phyloP scores from a whole-genome alignment of 2,888 invertebrate genomes.

The Lithophane ornitopus region DNA sequence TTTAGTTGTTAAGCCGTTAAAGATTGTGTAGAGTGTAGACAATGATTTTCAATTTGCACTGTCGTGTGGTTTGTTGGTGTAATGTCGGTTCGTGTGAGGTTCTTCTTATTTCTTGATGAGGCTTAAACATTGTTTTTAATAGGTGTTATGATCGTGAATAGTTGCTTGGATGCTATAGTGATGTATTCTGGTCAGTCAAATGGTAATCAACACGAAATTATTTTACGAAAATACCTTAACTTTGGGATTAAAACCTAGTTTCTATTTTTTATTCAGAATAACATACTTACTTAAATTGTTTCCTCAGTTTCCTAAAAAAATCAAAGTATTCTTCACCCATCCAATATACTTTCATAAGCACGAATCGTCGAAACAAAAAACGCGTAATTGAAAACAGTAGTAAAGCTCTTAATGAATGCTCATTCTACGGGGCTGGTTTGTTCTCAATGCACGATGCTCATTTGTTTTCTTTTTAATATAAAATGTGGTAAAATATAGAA shows the following conservation, averaged over 20 bases:
- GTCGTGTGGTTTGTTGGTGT: constrained; percentile 42
- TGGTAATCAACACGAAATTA: too few species aligned
- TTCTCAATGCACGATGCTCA: constrained; percentile 64
- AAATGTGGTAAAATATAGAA: constrained; percentile 83
- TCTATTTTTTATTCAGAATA: too few species aligned
- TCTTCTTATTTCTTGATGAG: constrained; percentile 2
- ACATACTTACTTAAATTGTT: too few species aligned
- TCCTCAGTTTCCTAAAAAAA: too few species aligned
- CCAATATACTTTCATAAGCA: background rate
- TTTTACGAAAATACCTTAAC: too few species aligned
- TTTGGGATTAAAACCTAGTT: too few species aligned
- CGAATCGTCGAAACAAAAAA: constrained; percentile 34
- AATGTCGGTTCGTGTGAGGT: background rate
- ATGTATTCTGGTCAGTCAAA: too few species aligned
- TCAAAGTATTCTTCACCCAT: background rate
- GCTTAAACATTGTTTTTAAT: background rate
- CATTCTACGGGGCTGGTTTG: constrained; percentile 51
- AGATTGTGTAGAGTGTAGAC: constrained; percentile 53
- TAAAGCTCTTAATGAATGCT: constrained; percentile 58
- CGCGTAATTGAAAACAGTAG: constrained; percentile 54
- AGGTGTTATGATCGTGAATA: background rate
- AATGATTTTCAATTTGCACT: constrained; percentile 59
- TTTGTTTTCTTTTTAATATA: constrained; percentile 72
- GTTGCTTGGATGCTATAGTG: too few species aligned
- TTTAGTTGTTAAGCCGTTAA: constrained; percentile 59